A percentile compares a stretch with the other conserved stretches of the same genome.
These are phyloP conservation scores for Bursaphelenchus okinawaensis DNA, from an alignment of 2,888 invertebrate genomes.

Conservation along the genomic window DNA sequence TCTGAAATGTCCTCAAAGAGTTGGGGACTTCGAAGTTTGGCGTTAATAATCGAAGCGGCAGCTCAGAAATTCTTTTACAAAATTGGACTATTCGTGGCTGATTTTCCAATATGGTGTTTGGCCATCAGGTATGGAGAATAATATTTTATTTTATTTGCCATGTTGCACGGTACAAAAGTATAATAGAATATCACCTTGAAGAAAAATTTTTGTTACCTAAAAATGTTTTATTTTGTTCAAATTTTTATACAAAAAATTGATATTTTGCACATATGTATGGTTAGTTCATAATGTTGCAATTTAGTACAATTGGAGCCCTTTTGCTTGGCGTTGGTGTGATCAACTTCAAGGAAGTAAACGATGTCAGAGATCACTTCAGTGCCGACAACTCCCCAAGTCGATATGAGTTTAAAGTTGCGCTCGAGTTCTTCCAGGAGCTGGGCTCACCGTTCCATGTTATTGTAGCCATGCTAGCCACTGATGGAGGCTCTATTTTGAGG, in stretches of 20 bases:
- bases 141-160: too few relatives aligned
- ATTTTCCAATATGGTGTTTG: slow-evolving; percentile 38
- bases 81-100: slow-evolving; percentile 42
- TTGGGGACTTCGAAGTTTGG: background rate
- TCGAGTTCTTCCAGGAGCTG: slow-evolving; percentile 54
- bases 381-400: slow-evolving; percentile 50
- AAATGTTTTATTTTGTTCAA: background rate
- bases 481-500: slow-evolving; percentile 49
- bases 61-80: slow-evolving; percentile 45
- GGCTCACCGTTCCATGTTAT: slow-evolving; percentile 55
- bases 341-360: slow-evolving; percentile 55
- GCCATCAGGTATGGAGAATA: slow-evolving; percentile 33
- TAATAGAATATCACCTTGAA: background rate
- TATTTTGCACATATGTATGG: background rate
- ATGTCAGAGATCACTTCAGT: slow-evolving; percentile 55
- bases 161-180: too few relatives aligned
- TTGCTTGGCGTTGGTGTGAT: slow-evolving; percentile 40
- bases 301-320: slow-evolving; percentile 40
- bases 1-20: slow-evolving; percentile 32
- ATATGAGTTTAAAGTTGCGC: slow-evolving; percentile 50
- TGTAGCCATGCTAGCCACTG: slow-evolving; percentile 50
- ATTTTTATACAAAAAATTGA: background rate
- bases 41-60: slow-evolving; percentile 18
- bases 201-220: background rate
- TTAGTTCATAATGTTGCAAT: too few relatives aligned